These are phyloP conservation scores for Cyprinus carpio DNA, from an alignment of 2,113 vertebrate genomes.

Conservation along the genomic window DNA sequence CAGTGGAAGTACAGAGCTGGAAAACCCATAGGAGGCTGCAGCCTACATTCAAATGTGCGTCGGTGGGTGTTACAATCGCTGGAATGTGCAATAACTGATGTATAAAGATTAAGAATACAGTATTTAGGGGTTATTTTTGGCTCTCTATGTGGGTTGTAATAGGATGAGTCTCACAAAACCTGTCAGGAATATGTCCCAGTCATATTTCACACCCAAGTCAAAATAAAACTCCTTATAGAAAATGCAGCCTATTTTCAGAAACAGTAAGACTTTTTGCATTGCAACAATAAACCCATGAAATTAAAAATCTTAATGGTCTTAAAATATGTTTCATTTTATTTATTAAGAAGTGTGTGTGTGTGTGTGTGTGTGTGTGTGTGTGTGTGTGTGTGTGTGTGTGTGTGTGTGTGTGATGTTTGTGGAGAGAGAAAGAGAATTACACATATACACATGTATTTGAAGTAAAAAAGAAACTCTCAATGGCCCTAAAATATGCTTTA, in stretches of 20 bases:
- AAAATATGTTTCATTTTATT: no score
- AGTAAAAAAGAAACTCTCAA: no score
- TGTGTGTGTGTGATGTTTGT: no score
- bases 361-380: no score
- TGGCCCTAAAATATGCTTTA: no score
- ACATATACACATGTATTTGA: no score
- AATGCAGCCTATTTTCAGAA: background rate
- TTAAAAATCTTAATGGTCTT: no score
- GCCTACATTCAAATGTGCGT: constrained; percentile 5
- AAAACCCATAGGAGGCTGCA: background rate
- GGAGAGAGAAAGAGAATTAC: no score
- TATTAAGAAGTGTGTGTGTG: no score
- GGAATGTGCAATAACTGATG: background rate
- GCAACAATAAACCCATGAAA: background rate
- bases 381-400: no score
- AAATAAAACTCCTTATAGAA: background rate
- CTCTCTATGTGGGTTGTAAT: background rate
- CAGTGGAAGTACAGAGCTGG: background rate
- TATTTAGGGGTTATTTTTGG: background rate
- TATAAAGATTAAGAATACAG: background rate
- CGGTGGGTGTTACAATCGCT: constrained; percentile 20
- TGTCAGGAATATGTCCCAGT: constrained; percentile 24
- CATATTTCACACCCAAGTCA: background rate
- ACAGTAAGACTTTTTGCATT: background rate
- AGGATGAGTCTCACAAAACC: background rate